Percentiles rank a stretch among this genome's conserved stretches.
phyloP scores from a whole-genome alignment of 2,797 vertebrate species.

The Crocodylus rhombifer region DNA sequence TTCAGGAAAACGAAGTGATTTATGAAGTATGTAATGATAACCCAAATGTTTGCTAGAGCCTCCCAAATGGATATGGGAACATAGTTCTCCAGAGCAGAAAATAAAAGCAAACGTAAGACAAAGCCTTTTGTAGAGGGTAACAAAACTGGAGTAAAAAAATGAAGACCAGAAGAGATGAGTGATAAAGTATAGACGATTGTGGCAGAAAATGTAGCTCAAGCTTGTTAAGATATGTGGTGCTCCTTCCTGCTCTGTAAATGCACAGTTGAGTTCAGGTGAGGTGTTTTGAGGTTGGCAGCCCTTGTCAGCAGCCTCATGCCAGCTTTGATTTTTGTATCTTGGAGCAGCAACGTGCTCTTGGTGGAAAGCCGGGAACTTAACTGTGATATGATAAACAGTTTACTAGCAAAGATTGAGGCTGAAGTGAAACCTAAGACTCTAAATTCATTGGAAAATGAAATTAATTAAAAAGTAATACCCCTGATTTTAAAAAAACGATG shows the following conservation, averaged over 20 bases:
- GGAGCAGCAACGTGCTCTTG: background rate
- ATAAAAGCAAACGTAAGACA: too few relatives aligned
- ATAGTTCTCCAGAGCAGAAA: too few relatives aligned
- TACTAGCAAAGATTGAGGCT: background rate
- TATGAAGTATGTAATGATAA: too few relatives aligned
- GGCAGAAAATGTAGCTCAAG: background rate
- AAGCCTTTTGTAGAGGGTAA: background rate
- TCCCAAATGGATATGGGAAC: too few relatives aligned
- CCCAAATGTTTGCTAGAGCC: too few relatives aligned
- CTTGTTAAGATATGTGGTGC: background rate
- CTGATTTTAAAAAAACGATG: background rate
- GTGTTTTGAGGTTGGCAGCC: background rate
- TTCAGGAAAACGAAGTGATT: too few relatives aligned
- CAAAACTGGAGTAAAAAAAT: background rate
- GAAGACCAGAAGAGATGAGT: background rate
- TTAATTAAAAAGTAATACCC: background rate
- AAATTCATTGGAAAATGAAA: background rate
- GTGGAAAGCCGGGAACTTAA: background rate
- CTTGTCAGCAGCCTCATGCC: too few relatives aligned
- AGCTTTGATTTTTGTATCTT: background rate
- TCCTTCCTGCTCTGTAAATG: background rate
- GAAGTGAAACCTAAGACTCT: background rate
- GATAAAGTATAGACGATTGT: background rate
- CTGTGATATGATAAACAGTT: background rate
- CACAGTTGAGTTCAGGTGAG: background rate